Conservation (phyloP, 92 coral and sea anemone genomes). For the Bergia sp. region DNA sequence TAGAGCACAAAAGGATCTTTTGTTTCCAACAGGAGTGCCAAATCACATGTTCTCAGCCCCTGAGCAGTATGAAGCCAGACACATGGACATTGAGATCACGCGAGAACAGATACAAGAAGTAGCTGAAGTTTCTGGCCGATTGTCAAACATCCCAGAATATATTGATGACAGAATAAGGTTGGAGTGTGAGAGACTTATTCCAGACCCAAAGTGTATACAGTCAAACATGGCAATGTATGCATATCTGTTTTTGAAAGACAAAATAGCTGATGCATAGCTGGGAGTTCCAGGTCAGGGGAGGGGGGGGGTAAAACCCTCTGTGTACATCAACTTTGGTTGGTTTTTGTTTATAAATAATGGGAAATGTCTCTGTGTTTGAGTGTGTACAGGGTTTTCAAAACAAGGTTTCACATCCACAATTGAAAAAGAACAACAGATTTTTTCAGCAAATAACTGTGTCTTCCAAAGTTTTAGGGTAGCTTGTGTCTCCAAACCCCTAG, state of each 20-base stretch:
- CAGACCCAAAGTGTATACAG: background rate
- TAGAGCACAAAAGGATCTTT: constrained; percentile 10
- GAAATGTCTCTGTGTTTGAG: no score
- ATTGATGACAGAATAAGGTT: background rate
- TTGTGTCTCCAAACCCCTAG: no score
- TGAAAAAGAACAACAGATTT: no score
- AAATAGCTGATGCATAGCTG: background rate
- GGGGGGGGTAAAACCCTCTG: no score
- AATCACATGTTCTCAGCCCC: constrained; percentile 47
- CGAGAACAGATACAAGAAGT: constrained; percentile 29
- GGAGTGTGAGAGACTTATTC: constrained; percentile 22
- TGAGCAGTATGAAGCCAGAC: constrained; percentile 28
- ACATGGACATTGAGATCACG: constrained; percentile 24
- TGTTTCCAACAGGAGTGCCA: constrained; percentile 41
- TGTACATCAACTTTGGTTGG: no score
- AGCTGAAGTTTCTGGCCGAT: constrained; percentile 26
- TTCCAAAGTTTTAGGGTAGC: no score
- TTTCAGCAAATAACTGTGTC: no score
- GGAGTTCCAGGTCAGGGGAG: background rate
- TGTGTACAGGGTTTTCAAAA: no score
- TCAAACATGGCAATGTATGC: constrained; percentile 28
- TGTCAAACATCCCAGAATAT: background rate
- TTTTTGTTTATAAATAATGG: no score
- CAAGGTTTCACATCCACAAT: background rate
- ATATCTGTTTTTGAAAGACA: constrained; percentile 25